Conservation (phyloP, 2,888 invertebrate genomes). For the Petrolisthes manimaculis region DNA sequence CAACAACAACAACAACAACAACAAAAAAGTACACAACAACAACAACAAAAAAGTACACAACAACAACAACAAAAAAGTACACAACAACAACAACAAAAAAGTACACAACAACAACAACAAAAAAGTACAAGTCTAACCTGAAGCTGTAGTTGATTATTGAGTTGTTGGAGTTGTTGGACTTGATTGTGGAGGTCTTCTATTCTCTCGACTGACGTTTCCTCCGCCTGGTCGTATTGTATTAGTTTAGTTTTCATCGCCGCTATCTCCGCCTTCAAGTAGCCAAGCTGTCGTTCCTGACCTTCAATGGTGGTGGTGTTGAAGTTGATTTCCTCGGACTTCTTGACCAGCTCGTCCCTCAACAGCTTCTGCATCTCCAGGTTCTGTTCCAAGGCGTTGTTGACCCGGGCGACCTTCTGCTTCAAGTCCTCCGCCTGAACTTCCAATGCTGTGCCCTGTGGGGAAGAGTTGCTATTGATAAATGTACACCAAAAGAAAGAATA, state of each 20-base stretch:
- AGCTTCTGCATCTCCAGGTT: slow-evolving; percentile 59
- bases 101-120: neutral
- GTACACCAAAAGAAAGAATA: too few species aligned
- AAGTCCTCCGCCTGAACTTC: slow-evolving; percentile 50
- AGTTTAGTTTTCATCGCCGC: slow-evolving; percentile 52
- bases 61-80: too few species aligned
- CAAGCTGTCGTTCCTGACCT: slow-evolving; percentile 47
- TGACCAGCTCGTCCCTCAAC: slow-evolving; percentile 50
- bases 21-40: too few species aligned
- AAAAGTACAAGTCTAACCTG: slow-evolving; percentile 36
- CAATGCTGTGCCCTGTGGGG: slow-evolving; percentile 41
- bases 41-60: too few species aligned
- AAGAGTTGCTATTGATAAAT: neutral
- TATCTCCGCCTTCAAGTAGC: slow-evolving; percentile 60
- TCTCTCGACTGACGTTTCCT: slow-evolving; percentile 33
- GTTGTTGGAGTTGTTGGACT: slow-evolving; percentile 44
- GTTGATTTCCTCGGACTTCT: slow-evolving; percentile 51
- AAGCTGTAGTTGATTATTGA: slow-evolving; percentile 43
- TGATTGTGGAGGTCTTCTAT: slow-evolving; percentile 34
- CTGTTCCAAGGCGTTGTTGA: slow-evolving; percentile 47
- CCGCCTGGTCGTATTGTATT: slow-evolving; percentile 50
- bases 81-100: too few species aligned
- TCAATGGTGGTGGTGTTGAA: slow-evolving; percentile 56
- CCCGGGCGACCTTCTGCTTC: slow-evolving; percentile 40
- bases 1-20: too few species aligned